phyloP scores from a whole-genome alignment of 2,888 invertebrate species.

The Chelonus formosanus region DNA sequence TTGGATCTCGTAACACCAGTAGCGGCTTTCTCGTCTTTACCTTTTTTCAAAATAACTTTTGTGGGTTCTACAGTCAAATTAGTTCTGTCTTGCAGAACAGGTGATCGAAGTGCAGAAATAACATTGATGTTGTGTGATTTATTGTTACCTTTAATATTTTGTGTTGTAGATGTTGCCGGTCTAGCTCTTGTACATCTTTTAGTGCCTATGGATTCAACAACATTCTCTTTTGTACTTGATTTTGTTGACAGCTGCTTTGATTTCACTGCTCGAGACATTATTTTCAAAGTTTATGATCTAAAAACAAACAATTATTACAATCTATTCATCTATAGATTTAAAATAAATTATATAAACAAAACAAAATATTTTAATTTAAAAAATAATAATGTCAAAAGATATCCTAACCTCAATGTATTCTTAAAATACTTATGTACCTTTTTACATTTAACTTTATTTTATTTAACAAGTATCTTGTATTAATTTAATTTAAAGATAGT shows the following conservation, averaged over 20 bases:
- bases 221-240: slow-evolving; percentile 17
- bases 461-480: too few relatives aligned
- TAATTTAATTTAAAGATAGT: too few relatives aligned
- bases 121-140: slow-evolving; percentile 15
- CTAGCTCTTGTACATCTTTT: neutral
- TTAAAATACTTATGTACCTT: neutral
- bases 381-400: neutral
- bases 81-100: slow-evolving; percentile 44
- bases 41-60: slow-evolving; percentile 43
- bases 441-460: neutral
- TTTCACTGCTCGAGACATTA: slow-evolving; percentile 36
- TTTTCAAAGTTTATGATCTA: neutral
- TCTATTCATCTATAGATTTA: neutral
- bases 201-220: neutral
- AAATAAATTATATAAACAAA: too few relatives aligned
- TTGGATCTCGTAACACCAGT: neutral
- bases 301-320: neutral
- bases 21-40: slow-evolving; percentile 20
- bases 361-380: neutral
- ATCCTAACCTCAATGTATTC: slow-evolving; percentile 18
- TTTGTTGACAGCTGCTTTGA: slow-evolving; percentile 8
- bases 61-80: slow-evolving; percentile 36
- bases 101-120: slow-evolving; percentile 21
- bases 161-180: neutral
- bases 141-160: slow-evolving; percentile 36